These are phyloP conservation scores for Boleophthalmus pectinirostris DNA, from an alignment of 2,113 vertebrate genomes.

Conservation along the genomic window DNA sequence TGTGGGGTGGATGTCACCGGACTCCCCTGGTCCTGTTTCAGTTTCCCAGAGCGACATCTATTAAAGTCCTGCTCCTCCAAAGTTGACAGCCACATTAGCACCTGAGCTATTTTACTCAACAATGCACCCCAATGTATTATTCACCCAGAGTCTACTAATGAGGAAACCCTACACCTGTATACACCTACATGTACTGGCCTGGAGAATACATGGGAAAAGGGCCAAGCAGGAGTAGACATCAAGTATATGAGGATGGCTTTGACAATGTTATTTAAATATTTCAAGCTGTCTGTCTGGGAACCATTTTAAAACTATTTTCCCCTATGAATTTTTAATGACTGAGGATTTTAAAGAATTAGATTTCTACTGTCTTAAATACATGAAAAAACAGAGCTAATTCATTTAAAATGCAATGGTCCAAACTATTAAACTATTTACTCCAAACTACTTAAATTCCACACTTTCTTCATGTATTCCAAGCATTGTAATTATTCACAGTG, in stretches of 20 bases:
- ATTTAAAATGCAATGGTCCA: no score
- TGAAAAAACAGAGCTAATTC: not conserved
- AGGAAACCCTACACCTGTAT: slow-evolving; percentile 61
- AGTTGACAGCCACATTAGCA: slow-evolving; percentile 71
- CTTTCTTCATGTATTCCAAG: no score
- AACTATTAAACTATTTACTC: no score
- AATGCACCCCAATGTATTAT: slow-evolving; percentile 73
- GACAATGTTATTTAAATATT: not conserved
- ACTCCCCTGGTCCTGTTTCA: slow-evolving; percentile 65
- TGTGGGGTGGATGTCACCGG: slow-evolving; percentile 44
- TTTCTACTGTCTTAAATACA: no score
- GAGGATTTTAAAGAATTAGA: not conserved
- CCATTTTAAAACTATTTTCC: not conserved
- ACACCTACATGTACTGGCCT: slow-evolving; percentile 8
- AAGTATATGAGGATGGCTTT: slow-evolving; percentile 7
- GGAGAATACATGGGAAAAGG: slow-evolving; percentile 19
- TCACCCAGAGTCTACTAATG: slow-evolving; percentile 67
- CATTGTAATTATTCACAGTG: no score
- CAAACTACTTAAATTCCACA: no score
- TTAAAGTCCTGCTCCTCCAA: slow-evolving; percentile 70
- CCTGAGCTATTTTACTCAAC: slow-evolving; percentile 70
- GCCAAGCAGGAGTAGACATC: slow-evolving; percentile 12
- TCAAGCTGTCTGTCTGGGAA: not conserved
- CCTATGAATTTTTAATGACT: not conserved
- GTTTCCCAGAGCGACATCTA: slow-evolving; percentile 73